Conservation (phyloP, 2,113 vertebrate species). For the Ceratotherium simum region DNA sequence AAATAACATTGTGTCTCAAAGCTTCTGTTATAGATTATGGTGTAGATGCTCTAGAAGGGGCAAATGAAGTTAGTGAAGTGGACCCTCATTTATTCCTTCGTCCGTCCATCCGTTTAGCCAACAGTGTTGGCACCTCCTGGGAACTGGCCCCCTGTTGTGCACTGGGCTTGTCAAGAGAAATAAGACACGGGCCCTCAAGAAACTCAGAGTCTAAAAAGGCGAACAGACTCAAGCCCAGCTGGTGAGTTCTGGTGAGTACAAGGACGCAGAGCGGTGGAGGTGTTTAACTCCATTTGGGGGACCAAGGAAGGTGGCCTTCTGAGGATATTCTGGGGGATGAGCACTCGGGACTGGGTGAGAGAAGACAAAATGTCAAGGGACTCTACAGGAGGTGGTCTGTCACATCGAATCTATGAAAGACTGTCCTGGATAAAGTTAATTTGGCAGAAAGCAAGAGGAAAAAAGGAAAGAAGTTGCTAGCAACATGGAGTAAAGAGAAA, state of each 20-base stretch:
- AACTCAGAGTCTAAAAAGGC: not conserved
- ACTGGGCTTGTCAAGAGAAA: not conserved
- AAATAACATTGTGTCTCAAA: not conserved
- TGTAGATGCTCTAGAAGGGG: not conserved
- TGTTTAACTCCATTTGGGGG: not conserved
- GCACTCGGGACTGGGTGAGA: not conserved
- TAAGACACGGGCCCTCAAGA: not conserved
- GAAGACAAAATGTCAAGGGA: not conserved
- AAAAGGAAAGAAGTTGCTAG: not conserved
- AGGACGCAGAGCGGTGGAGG: not conserved
- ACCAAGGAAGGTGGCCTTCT: not conserved
- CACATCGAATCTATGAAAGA: not conserved
- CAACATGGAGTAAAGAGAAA: not conserved
- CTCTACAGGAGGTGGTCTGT: not conserved
- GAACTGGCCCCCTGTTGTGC: rapidly evolving
- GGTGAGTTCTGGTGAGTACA: not conserved
- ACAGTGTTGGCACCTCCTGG: rapidly evolving
- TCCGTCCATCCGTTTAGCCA: not conserved
- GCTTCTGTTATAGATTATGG: not conserved
- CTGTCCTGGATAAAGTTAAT: not conserved
- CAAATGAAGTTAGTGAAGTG: not conserved
- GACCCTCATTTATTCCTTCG: not conserved
- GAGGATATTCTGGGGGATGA: not conserved
- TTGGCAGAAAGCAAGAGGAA: not conserved
- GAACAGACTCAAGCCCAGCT: not conserved